These are phyloP conservation scores for Sceloporus tristichus DNA, from an alignment of 2,113 vertebrate species.

Conservation along the genomic window DNA sequence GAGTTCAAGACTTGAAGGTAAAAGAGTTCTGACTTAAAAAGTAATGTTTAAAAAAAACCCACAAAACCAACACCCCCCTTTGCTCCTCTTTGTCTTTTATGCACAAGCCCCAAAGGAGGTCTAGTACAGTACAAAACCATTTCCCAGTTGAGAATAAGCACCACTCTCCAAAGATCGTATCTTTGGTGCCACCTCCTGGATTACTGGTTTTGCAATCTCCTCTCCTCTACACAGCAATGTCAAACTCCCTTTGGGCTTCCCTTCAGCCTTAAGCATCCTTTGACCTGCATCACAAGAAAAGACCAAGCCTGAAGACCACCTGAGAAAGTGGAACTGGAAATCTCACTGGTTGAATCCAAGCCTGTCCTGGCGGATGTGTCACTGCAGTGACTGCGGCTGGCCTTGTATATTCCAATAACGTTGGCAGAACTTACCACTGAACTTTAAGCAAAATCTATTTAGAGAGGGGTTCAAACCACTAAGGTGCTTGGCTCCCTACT, in stretches of 20 bases:
- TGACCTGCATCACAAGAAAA: no score
- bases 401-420: background rate
- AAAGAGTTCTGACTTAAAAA: slow-evolving; percentile 49
- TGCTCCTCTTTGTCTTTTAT: background rate
- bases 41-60: slow-evolving; percentile 7
- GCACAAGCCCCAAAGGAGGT: background rate
- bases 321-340: background rate
- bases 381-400: background rate
- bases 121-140: background rate
- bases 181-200: background rate
- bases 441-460: background rate
- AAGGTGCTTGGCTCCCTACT: background rate
- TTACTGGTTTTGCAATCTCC: background rate
- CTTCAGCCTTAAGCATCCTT: background rate
- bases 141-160: background rate
- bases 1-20: slow-evolving; percentile 61
- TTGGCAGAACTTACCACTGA: no score
- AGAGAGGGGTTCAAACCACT: background rate
- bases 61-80: background rate
- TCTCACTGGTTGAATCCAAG: background rate
- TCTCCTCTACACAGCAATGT: no score
- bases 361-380: background rate
- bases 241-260: background rate
- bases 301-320: background rate
- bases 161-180: background rate